A percentile compares a stretch with the other conserved stretches of the same genome.
These are phyloP conservation scores for Canis aureus DNA, from an alignment of 2,113 vertebrate genomes.

Conservation along the genomic window DNA sequence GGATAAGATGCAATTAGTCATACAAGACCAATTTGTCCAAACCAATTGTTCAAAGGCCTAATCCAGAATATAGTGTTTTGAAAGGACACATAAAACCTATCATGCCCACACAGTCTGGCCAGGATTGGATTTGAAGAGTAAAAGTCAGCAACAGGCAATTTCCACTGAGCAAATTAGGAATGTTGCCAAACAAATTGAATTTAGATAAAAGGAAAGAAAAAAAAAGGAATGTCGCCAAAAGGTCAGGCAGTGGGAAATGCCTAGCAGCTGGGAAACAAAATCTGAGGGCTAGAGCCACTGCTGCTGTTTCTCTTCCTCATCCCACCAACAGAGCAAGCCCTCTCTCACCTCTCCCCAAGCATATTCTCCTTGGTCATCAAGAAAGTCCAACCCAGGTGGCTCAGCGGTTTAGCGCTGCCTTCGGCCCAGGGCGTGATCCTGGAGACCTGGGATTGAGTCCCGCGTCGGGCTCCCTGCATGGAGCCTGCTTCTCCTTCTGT, in stretches of 20 bases:
- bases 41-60: background rate
- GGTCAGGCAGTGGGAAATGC: background rate
- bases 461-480: too few species aligned
- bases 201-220: too few species aligned
- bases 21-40: background rate
- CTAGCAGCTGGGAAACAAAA: background rate
- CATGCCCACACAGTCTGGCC: background rate
- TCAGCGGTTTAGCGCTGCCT: too few species aligned
- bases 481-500: too few species aligned
- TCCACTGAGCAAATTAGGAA: background rate
- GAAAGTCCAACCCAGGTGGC: background rate
- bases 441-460: too few species aligned
- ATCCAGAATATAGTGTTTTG: constrained; percentile 11
- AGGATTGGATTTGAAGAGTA: background rate
- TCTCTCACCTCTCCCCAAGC: background rate
- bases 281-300: background rate
- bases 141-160: background rate
- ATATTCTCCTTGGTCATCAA: background rate
- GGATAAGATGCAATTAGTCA: background rate
- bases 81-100: background rate
- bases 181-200: background rate
- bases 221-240: background rate
- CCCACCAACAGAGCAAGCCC: background rate
- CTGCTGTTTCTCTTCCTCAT: background rate
- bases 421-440: too few species aligned